Evolutionary conservation across 2,888 invertebrate genomes (phyloP).

Genomic region (Chalcis sispes): DNA sequence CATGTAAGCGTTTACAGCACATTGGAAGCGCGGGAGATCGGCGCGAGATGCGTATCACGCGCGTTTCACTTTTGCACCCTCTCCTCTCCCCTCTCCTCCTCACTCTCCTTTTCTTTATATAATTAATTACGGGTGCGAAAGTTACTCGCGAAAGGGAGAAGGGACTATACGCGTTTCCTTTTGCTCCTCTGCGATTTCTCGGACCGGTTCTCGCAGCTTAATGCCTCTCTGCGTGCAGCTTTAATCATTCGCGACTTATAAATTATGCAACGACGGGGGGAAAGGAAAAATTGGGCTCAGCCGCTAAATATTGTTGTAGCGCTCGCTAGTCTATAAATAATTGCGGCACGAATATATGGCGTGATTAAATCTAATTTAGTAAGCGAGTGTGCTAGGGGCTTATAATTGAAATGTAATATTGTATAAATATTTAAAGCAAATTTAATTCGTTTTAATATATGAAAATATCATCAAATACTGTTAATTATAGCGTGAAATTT

Average conservation of each 20-base stretch:
- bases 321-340: constrained; percentile 23
- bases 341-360: not conserved
- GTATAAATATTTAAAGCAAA: too few relatives aligned
- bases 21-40: too few relatives aligned
- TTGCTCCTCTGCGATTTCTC: not conserved
- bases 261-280: not conserved
- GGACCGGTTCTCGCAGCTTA: constrained; percentile 11
- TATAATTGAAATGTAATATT: not conserved
- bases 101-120: too few relatives aligned
- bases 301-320: constrained; percentile 6
- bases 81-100: constrained; percentile 22
- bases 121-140: constrained; percentile 38
- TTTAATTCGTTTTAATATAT: too few relatives aligned
- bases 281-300: not conserved
- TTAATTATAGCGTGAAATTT: too few relatives aligned
- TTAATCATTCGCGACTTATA: constrained; percentile 15
- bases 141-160: not conserved
- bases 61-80: constrained; percentile 38
- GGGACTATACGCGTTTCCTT: not conserved
- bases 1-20: too few relatives aligned
- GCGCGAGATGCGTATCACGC: constrained; percentile 30
- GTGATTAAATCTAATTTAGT: constrained; percentile 5
- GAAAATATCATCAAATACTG: too few relatives aligned
- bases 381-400: not conserved
- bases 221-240: not conserved